phyloP scores from a whole-genome alignment of 2,888 invertebrate genomes.

The Oligia strigilis region DNA sequence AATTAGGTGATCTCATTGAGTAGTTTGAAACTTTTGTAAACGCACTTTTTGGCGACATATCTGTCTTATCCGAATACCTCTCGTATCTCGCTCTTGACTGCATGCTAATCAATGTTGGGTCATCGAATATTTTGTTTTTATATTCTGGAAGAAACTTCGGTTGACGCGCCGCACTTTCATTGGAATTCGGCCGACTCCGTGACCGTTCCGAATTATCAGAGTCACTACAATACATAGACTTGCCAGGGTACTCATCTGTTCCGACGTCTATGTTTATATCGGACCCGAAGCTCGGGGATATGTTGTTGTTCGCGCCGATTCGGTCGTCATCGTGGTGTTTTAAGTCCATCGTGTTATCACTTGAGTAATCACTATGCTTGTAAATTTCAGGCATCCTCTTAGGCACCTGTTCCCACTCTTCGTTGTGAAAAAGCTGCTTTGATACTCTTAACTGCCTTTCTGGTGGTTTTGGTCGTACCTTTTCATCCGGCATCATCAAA shows the following conservation, averaged over 20 bases:
- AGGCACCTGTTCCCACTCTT: conserved; percentile 86
- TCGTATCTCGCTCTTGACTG: conserved; percentile 89
- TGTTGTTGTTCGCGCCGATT: conserved; percentile 84
- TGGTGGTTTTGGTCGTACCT: conserved; percentile 92
- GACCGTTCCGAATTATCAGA: conserved; percentile 88
- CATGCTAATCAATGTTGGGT: conserved; percentile 89
- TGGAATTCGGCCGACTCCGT: conserved; percentile 88
- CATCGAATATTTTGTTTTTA: conserved; percentile 91
- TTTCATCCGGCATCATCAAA: conserved; percentile 96
- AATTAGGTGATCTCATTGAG: conserved; percentile 91
- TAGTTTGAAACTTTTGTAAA: conserved; percentile 94
- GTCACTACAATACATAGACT: conserved; percentile 87
- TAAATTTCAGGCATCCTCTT: conserved; percentile 85
- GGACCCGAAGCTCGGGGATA: conserved; percentile 87
- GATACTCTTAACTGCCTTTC: conserved; percentile 90
- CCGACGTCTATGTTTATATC: conserved; percentile 89
- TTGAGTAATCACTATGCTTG: conserved; percentile 85
- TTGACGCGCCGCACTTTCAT: conserved; percentile 89
- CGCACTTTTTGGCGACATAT: conserved; percentile 93
- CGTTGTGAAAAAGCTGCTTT: conserved; percentile 87
- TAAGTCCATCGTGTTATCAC: conserved; percentile 80
- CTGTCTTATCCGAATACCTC: conserved; percentile 85
- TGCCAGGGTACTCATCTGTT: conserved; percentile 88
- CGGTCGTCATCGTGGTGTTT: conserved; percentile 87
- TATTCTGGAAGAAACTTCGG: conserved; percentile 89